These are phyloP conservation scores for Microplitis deprimator DNA, from an alignment of 2,888 invertebrate species.

Conservation along the genomic window DNA sequence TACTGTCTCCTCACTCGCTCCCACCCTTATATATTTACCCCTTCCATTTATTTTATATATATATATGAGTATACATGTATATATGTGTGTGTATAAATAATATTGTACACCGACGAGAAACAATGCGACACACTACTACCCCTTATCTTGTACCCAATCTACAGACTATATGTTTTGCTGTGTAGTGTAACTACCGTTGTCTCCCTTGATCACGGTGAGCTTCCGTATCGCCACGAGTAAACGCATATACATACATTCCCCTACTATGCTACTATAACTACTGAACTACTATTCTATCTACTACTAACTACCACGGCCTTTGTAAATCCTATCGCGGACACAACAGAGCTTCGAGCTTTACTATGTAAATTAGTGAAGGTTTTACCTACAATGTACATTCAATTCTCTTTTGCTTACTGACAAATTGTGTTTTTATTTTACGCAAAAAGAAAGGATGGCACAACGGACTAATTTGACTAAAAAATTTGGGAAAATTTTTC, in stretches of 20 bases:
- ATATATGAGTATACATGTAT: too few species aligned
- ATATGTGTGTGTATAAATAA: too few species aligned
- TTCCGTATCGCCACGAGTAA: conserved; percentile 33
- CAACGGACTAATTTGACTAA: too few species aligned
- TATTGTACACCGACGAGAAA: too few species aligned
- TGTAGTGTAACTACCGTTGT: conserved; percentile 32
- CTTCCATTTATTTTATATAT: background rate
- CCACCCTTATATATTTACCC: conserved; percentile 2
- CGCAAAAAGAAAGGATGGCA: background rate
- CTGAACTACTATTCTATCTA: background rate
- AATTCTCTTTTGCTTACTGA: conserved; percentile 21
- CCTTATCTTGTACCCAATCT: conserved; percentile 11
- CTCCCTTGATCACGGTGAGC: conserved; percentile 38
- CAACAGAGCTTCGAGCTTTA: background rate
- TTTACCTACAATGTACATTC: conserved; percentile 24
- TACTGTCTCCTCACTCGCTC: conserved; percentile 27
- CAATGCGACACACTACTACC: conserved; percentile 21
- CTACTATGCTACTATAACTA: background rate
- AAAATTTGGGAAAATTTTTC: too few species aligned
- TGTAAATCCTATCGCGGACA: conserved; percentile 22
- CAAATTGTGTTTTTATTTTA: background rate
- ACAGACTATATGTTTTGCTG: conserved; percentile 31
- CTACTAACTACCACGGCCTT: conserved; percentile 11
- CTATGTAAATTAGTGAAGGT: conserved; percentile 20
- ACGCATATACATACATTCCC: conserved; percentile 13